Evolutionary conservation across 2,797 vertebrate genomes (phyloP), one percentile per base, ranked within the genome.

Genomic region (Salarias fasciatus): DNA sequence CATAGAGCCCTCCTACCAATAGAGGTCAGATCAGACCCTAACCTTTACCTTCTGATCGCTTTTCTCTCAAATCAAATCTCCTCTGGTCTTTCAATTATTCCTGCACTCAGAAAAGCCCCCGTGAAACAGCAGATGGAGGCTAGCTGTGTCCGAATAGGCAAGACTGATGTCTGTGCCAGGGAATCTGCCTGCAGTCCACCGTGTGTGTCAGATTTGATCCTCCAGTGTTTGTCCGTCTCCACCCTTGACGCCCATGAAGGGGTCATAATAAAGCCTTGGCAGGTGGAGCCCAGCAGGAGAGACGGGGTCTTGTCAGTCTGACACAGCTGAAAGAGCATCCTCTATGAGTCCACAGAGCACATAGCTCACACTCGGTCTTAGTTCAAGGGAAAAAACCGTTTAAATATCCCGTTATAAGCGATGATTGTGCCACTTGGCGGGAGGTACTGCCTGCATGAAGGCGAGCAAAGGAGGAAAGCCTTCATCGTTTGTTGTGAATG

Each of bases 351-450:
- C 61, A 62, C 56, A 61, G 54, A 44, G 41, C 57, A 54, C 73
- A 71, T 89, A 87, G 89, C 89, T 89, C 84, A 86, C 44, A 69
- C 66, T 50, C 67, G 59, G 60, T 58, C 53, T 70, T 72, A 8
- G 69, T 74, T 85, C 66, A 75, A 64, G 52, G 56, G 49, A 9
- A 83, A 75, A 76, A 72, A 75, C 53, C 55, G 53, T 88, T 90
- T 89, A 89, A 92, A 91, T 88, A 84, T 74, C 69, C 58, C 47
- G 75, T 82, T 83, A 74, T 88, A 86, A 85, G 76, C 63, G 82
- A 86, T 84, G 72, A 91, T 84, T 77, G 75, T 65, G 79, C 33
- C 54, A 72, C 75, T 76, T 86, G 83, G 78, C 75, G 62, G 35
- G 58, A 77, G 66, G 73, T 72, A 61, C 52, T 30, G 59, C 55